phyloP scores from a whole-genome alignment of 2,888 invertebrate genomes.

The Megaustenia siamemsis region DNA sequence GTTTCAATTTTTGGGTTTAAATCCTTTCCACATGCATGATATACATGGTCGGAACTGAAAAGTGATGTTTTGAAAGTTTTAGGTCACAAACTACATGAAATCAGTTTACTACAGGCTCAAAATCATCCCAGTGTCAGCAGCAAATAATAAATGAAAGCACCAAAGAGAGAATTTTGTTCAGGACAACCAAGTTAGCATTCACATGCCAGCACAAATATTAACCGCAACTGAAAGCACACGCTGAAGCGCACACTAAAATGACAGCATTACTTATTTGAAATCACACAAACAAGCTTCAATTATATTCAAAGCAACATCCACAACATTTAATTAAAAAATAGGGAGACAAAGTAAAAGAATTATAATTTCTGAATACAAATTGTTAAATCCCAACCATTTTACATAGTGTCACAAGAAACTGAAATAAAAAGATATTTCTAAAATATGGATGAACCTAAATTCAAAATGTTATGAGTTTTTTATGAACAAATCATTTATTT shows the following conservation, averaged over 20 bases:
- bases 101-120: neutral
- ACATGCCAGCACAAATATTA: neutral
- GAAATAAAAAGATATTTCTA: neutral
- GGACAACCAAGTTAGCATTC: neutral
- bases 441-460: neutral
- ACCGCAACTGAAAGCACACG: neutral
- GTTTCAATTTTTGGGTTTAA: no score
- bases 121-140: neutral
- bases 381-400: neutral
- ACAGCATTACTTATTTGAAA: neutral
- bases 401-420: neutral
- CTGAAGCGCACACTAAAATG: neutral
- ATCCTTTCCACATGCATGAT: no score
- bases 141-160: neutral
- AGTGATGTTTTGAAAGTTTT: neutral
- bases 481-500: neutral
- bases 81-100: neutral
- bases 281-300: neutral
- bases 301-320: conserved; percentile 5
- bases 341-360: no score
- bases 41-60: no score
- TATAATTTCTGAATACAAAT: no score
- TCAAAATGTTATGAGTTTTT: neutral
- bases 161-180: neutral
- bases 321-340: neutral